Percentiles rank a stretch among this genome's conserved stretches.
Conservation (phyloP, 2,888 invertebrate genomes). For the Ernsta delagoae region DNA sequence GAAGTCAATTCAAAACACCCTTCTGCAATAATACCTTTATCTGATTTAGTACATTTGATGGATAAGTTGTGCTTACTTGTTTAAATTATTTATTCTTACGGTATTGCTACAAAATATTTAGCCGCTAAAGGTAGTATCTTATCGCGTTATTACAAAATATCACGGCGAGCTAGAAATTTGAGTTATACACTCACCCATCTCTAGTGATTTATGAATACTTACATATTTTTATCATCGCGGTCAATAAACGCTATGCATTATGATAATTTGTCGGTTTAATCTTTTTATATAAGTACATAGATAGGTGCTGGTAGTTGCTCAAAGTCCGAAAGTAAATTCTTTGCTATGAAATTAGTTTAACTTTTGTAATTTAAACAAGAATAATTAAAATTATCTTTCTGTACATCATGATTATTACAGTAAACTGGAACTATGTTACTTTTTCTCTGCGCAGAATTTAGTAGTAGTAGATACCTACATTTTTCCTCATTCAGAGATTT, state of each 20-base stretch:
- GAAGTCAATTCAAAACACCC: conserved; percentile 12
- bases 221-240: neutral
- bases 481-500: neutral
- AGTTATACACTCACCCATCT: neutral
- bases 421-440: no score
- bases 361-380: no score
- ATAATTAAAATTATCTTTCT: no score
- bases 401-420: no score
- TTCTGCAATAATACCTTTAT: conserved; percentile 7
- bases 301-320: no score
- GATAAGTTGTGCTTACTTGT: conserved; percentile 2
- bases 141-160: neutral
- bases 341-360: no score
- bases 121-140: no score
- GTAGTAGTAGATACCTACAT: no score
- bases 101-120: neutral
- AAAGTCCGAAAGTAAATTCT: no score
- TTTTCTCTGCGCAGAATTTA: no score
- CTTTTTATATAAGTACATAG: no score
- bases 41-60: conserved; percentile 9
- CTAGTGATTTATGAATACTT: neutral
- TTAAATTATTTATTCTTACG: neutral
- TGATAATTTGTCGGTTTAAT: neutral
- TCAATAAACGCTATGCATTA: conserved; percentile 4
- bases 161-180: neutral